These are phyloP conservation scores for Noturus placidus DNA, from an alignment of 2,113 vertebrate species.

Conservation along the genomic window DNA sequence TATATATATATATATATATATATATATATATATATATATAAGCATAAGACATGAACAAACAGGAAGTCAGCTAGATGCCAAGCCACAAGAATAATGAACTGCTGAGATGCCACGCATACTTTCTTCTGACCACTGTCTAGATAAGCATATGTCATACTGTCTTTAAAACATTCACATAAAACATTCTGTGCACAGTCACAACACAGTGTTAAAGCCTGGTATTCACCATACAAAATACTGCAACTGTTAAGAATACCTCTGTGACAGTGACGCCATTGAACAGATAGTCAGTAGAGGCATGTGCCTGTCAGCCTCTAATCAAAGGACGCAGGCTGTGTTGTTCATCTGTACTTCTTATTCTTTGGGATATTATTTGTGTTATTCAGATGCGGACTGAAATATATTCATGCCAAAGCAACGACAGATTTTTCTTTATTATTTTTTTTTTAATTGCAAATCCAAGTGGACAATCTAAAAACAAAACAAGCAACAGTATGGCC, in stretches of 20 bases:
- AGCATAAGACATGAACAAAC: background rate
- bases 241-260: constrained; percentile 22
- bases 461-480: background rate
- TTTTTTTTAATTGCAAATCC: background rate
- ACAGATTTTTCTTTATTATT: background rate
- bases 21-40: too few relatives aligned
- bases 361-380: background rate
- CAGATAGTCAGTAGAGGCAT: constrained; percentile 17
- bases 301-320: constrained; percentile 1
- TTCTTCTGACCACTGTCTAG: background rate
- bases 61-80: background rate
- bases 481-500: background rate
- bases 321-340: background rate
- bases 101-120: background rate
- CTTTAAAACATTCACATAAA: background rate
- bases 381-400: background rate
- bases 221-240: background rate
- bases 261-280: background rate
- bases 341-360: background rate
- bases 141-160: background rate
- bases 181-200: background rate
- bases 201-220: background rate
- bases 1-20: too few relatives aligned
- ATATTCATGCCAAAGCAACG: background rate
- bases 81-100: background rate